Percentiles rank a stretch among this genome's conserved stretches.
These are phyloP conservation scores for Anastatus disparis DNA, from an alignment of 1,140 invertebrate species.

Conservation along the genomic window DNA sequence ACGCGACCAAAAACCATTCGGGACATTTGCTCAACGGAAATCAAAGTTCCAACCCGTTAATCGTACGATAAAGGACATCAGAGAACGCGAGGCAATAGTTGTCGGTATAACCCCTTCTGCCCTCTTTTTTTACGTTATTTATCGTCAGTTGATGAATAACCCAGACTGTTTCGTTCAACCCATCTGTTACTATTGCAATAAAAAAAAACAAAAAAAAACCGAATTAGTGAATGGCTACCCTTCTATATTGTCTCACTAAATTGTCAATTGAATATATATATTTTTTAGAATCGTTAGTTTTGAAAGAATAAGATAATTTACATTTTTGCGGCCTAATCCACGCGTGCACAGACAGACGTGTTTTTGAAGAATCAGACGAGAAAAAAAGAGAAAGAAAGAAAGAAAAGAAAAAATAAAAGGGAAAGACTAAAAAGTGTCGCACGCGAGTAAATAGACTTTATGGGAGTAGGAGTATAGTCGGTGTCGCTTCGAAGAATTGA, in stretches of 20 bases:
- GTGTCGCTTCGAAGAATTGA: no score
- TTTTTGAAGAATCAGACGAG: background rate
- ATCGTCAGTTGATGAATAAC: conserved; percentile 4
- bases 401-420: no score
- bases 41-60: conserved; percentile 25
- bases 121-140: background rate
- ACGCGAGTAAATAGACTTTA: conserved; percentile 7
- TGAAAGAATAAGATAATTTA: conserved; percentile 16
- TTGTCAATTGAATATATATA: no score
- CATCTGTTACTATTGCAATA: conserved; percentile 15
- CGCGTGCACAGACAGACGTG: background rate
- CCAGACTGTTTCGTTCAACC: no score
- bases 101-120: no score
- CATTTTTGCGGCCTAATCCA: background rate
- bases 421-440: no score
- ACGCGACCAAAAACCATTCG: background rate
- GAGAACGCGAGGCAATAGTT: background rate
- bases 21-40: conserved; percentile 3
- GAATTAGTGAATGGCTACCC: no score
- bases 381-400: no score
- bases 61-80: conserved; percentile 8
- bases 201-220: no score
- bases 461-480: background rate
- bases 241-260: no score
- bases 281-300: no score